phyloP scores from a whole-genome alignment of 2,888 invertebrate species.

The Clepsis dumicolana region DNA sequence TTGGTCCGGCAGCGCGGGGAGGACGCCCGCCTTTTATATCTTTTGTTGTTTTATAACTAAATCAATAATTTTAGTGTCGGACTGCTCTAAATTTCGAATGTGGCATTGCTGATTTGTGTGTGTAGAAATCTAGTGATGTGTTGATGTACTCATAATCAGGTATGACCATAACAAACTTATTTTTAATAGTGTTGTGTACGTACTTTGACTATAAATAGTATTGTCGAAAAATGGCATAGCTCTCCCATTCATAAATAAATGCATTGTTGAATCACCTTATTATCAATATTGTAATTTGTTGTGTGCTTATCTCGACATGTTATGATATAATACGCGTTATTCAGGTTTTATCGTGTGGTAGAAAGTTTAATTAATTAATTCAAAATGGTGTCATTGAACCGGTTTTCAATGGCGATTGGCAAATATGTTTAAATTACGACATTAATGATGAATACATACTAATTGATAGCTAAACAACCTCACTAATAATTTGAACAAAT shows the following conservation, averaged over 20 bases:
- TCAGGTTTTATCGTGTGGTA: slow-evolving; percentile 16
- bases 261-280: slow-evolving; percentile 27
- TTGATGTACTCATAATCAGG: slow-evolving; percentile 1
- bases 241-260: slow-evolving; percentile 34
- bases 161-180: slow-evolving; percentile 14
- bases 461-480: not conserved
- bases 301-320: slow-evolving; percentile 19
- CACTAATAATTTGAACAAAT: not conserved
- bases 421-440: slow-evolving; percentile 7
- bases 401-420: slow-evolving; percentile 5
- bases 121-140: slow-evolving; percentile 16
- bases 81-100: slow-evolving; percentile 55
- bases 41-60: slow-evolving; percentile 85
- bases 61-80: slow-evolving; percentile 83
- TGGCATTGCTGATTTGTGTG: not conserved
- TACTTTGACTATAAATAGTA: slow-evolving; percentile 25
- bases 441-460: not conserved
- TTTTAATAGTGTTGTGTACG: not conserved
- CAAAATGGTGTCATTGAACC: slow-evolving; percentile 9
- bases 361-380: slow-evolving; percentile 20
- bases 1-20: slow-evolving; percentile 79
- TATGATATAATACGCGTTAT: slow-evolving; percentile 26
- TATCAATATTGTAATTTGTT: slow-evolving; percentile 25
- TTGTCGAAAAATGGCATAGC: slow-evolving; percentile 4
- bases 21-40: slow-evolving; percentile 81